phyloP scores from a whole-genome alignment of 1,140 invertebrate genomes.

The Drosophila erecta region DNA sequence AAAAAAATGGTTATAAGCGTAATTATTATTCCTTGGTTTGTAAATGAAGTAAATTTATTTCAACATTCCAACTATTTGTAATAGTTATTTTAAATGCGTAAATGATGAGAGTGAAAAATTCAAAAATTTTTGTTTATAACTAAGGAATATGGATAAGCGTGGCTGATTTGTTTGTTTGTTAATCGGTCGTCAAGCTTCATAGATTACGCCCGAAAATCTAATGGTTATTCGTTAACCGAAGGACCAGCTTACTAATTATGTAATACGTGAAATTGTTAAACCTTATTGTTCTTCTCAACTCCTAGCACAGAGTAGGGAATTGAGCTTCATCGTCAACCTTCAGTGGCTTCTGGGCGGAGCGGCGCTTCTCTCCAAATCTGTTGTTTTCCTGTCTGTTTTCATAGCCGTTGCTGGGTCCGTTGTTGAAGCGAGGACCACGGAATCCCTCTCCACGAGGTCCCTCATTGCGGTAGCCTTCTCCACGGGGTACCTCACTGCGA shows the following conservation, averaged over 20 bases:
- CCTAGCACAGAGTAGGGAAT: conserved; percentile 93
- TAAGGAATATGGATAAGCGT: conserved; percentile 47
- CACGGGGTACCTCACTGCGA: neutral
- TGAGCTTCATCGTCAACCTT: conserved; percentile 97
- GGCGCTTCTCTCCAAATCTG: conserved; percentile 61
- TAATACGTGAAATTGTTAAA: conserved; percentile 46
- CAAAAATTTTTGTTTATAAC: conserved; percentile 55
- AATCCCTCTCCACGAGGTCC: conserved; percentile 44
- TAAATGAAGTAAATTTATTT: conserved; percentile 59
- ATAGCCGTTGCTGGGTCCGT: conserved; percentile 60
- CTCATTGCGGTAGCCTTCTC: conserved; percentile 28
- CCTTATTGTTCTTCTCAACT: conserved; percentile 14
- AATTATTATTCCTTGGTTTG: conserved; percentile 24
- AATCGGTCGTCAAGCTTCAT: conserved; percentile 51
- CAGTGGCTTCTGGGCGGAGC: conserved; percentile 56
- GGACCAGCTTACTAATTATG: conserved; percentile 35
- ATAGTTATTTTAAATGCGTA: conserved; percentile 66
- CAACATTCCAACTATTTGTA: conserved; percentile 69
- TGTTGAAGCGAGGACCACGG: conserved; percentile 41
- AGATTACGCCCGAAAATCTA: conserved; percentile 32
- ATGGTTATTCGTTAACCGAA: conserved; percentile 43
- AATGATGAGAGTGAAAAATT: conserved; percentile 51
- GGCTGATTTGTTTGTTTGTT: conserved; percentile 36
- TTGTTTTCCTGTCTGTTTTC: conserved; percentile 42
- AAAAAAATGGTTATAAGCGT: conserved; percentile 1